A percentile compares a stretch with the other conserved stretches of the same genome.
These are phyloP conservation scores for Teinopalpus imperialis DNA, from an alignment of 2,888 invertebrate species.

Conservation along the genomic window DNA sequence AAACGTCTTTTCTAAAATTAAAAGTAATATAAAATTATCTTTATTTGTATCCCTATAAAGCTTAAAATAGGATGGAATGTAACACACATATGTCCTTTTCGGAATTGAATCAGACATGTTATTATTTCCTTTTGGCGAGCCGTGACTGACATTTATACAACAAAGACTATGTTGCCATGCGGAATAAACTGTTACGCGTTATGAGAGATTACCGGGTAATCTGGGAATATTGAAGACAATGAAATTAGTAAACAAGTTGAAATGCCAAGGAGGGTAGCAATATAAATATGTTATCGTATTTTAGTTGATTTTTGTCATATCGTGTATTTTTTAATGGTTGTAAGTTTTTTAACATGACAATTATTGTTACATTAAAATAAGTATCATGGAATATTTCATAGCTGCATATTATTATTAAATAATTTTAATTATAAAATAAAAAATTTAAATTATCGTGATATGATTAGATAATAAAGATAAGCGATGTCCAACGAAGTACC, in stretches of 20 bases:
- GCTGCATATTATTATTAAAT: too few relatives aligned
- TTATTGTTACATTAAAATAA: too few relatives aligned
- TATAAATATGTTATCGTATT: constrained; percentile 54
- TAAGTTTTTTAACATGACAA: too few relatives aligned
- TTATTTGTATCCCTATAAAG: constrained; percentile 27
- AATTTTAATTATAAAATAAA: too few relatives aligned
- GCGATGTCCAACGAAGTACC: too few relatives aligned
- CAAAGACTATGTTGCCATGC: constrained; percentile 78
- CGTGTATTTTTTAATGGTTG: too few relatives aligned
- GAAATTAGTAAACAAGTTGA: constrained; percentile 70
- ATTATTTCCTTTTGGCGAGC: constrained; percentile 78
- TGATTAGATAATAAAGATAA: too few relatives aligned
- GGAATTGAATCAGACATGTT: constrained; percentile 49
- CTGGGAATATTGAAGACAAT: constrained; percentile 82
- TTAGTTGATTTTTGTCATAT: too few relatives aligned
- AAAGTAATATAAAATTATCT: constrained; percentile 32
- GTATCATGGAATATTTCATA: too few relatives aligned
- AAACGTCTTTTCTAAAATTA: constrained; percentile 34
- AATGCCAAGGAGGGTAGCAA: constrained; percentile 45
- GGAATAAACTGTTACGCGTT: constrained; percentile 80
- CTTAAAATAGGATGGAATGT: constrained; percentile 30
- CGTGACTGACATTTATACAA: constrained; percentile 68
- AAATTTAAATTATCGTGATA: too few relatives aligned
- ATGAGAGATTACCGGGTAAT: constrained; percentile 79
- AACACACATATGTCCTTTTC: constrained; percentile 35